Evolutionary conservation across 2,797 vertebrate species (phyloP).

Genomic region (Cyprinella venusta): DNA sequence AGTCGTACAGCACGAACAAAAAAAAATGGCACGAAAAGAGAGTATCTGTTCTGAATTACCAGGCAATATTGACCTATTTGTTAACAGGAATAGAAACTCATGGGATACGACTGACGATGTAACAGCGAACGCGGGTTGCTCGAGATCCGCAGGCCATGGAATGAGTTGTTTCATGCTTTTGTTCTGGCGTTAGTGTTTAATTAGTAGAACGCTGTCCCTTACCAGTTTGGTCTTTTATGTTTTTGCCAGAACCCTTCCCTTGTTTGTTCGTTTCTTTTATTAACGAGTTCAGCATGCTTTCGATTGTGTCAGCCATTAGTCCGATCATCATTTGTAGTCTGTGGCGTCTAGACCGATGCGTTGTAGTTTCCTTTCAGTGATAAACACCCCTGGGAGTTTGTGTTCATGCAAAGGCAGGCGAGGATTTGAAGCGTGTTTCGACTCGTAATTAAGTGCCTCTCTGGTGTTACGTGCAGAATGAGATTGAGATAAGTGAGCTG

Average conservation of each 20-base stretch:
- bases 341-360: background rate
- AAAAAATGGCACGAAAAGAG: constrained; percentile 23
- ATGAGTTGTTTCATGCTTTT: constrained; percentile 40
- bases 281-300: background rate
- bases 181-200: constrained; percentile 34
- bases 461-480: constrained; percentile 67
- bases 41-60: constrained; percentile 29
- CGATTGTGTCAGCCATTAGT: constrained; percentile 3
- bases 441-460: constrained; percentile 79
- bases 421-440: constrained; percentile 65
- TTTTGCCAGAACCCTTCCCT: constrained; percentile 29
- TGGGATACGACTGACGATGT: constrained; percentile 25
- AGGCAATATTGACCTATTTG: constrained; percentile 32
- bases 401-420: constrained; percentile 47
- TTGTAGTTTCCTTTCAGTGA: background rate
- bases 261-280: constrained; percentile 31
- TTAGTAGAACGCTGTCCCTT: constrained; percentile 33
- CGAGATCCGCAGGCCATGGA: constrained; percentile 35
- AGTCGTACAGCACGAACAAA: constrained; percentile 17
- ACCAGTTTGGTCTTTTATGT: constrained; percentile 44
- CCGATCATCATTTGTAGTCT: constrained; percentile 10
- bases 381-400: constrained; percentile 34
- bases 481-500: constrained; percentile 79
- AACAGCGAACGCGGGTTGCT: constrained; percentile 8
- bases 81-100: constrained; percentile 31